Base-by-base conservation (phyloP, 1,140 invertebrate species). In the Rhynchophorus ferrugineus region DNA sequence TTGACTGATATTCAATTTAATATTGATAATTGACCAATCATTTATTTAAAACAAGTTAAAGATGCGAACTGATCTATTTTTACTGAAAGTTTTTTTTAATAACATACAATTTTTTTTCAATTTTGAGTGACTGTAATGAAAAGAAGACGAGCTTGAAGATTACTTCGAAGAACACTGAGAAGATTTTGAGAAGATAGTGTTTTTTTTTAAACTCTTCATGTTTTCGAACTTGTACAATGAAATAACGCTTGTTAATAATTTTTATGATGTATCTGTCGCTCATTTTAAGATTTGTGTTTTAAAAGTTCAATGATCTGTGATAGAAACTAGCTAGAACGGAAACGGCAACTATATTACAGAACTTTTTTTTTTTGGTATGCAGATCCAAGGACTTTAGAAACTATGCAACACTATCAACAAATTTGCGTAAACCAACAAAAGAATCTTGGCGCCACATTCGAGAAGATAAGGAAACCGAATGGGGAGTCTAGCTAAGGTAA, bases 371-470 rank as follows among this genome's bases (percentile, higher is more conserved):
- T 42, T 11, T 5, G 38, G 19, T 22, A 11, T 29, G 14, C 44
- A 54, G 51, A 54, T 54, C 34, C 21, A 8, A 22, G 21, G 13
- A 37, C 22, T 9, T 16, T 54, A n/a, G 51, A 54, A 33, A n/a
- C 36, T 60, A 60, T 75, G 39, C 74, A 75, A 56, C 72, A 75
- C 45, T 64, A 73, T 41, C 73, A 72, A 24, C 61, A 61, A 24
- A 39, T 56, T n/a, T 59, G 51, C 38, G 24, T 61, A 2, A 62
- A 56, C 57, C 71, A 61, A 59, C 69, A 54, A 48, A 51, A 44
- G 33, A 29, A 37, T 18, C 11, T 44, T n/a, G 50, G 46, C 21
- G 44, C 9, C 16, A 29, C 41, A 9, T 33, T 52, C n/a, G 50
- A 39, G 1, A 52, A 44, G 41, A 17, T 45, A 11, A 37, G 50